A percentile compares a stretch with the other conserved stretches of the same genome.
Evolutionary conservation across 2,113 vertebrate genomes (phyloP).

Genomic region (Nipponia nippon): DNA sequence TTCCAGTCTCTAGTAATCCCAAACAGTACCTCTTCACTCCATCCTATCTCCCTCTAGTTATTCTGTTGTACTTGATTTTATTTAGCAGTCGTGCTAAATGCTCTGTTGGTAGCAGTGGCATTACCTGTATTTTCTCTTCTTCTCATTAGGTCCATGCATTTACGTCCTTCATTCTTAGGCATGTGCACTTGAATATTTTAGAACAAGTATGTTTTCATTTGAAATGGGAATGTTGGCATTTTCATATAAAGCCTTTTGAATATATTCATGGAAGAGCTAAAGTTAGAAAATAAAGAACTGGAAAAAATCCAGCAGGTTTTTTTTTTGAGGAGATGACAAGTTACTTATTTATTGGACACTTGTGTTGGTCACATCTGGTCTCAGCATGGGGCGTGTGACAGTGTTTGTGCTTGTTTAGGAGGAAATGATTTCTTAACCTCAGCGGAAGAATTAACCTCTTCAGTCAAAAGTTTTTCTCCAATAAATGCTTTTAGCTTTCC

Average conservation of each 20-base stretch:
- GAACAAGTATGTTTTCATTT: not conserved
- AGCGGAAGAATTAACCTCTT: not conserved
- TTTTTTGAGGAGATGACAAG: not conserved
- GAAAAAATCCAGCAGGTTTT: not conserved
- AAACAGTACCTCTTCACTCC: not conserved
- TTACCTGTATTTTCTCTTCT: not conserved
- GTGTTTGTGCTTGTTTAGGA: not conserved
- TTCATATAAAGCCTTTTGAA: not conserved
- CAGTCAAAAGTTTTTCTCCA: not conserved
- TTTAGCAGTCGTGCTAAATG: not conserved
- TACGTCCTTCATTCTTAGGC: accelerated
- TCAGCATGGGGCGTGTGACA: not conserved
- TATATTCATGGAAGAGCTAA: not conserved
- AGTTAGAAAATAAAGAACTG: not conserved
- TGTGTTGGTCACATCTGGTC: not conserved
- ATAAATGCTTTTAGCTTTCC: not conserved
- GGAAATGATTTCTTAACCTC: not conserved
- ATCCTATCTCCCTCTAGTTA: not conserved
- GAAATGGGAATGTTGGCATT: not conserved
- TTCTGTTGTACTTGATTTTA: not conserved
- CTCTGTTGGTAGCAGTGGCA: not conserved
- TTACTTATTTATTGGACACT: not conserved
- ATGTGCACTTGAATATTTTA: not conserved
- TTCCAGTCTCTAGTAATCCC: not conserved
- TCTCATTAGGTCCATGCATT: not conserved